Evolutionary conservation across 2,797 vertebrate genomes (phyloP).

Genomic region (Eurystomus glaucurus): DNA sequence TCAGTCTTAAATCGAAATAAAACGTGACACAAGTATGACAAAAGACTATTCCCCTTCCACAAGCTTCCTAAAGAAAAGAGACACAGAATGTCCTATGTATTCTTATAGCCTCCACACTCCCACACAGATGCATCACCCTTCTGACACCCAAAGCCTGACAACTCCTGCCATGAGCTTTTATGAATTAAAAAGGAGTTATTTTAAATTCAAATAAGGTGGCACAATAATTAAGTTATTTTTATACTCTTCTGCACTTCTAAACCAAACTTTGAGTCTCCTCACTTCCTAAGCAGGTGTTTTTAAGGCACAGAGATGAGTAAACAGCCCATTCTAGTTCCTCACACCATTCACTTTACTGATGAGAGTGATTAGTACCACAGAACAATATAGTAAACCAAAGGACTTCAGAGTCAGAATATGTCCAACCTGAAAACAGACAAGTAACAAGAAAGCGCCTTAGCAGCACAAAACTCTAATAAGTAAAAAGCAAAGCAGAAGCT

Average conservation of each 20-base stretch:
- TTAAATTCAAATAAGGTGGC: constrained; percentile 45
- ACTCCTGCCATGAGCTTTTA: neutral
- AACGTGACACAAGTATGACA: constrained; percentile 6
- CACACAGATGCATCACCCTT: constrained; percentile 22
- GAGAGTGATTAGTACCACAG: neutral
- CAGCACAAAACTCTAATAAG: neutral
- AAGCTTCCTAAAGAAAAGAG: neutral
- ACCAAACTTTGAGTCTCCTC: neutral
- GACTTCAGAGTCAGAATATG: neutral
- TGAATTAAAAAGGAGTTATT: constrained; percentile 48
- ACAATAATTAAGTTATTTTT: constrained; percentile 56
- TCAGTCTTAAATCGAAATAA: constrained; percentile 38
- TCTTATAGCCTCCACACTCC: neutral
- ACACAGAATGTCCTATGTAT: neutral
- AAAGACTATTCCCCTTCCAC: constrained; percentile 49
- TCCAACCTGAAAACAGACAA: neutral
- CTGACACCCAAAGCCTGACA: constrained; percentile 54
- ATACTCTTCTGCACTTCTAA: neutral
- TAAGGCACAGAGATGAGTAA: neutral
- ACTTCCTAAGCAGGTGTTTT: neutral
- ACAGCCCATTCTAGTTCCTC: neutral
- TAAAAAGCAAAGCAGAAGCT: neutral
- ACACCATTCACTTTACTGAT: neutral
- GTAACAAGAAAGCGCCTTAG: neutral
- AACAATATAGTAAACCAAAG: neutral